phyloP scores from a whole-genome alignment of 2,113 vertebrate species.

The Bubo bubo region DNA sequence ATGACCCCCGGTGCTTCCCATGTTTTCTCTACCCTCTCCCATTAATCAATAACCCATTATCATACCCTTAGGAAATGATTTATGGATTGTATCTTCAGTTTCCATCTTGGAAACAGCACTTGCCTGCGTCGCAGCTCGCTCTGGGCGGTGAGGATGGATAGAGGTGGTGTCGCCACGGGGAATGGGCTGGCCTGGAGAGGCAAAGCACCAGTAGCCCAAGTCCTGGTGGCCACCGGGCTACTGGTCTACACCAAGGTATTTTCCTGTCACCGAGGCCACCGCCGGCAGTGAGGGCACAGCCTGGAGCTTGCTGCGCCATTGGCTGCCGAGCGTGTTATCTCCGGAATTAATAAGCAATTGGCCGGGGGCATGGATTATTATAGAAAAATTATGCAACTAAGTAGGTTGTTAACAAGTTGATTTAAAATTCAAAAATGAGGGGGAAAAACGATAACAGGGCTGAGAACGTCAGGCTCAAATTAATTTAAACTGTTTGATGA shows the following conservation, averaged over 20 bases:
- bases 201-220: background rate
- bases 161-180: background rate
- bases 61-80: slow-evolving; percentile 20
- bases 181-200: background rate
- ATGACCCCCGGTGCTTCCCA: background rate
- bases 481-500: slow-evolving; percentile 58
- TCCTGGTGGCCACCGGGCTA: fast-evolving
- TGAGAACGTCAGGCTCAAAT: slow-evolving; percentile 32
- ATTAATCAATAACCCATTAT: slow-evolving; percentile 60
- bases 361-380: slow-evolving; percentile 3
- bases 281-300: background rate
- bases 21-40: slow-evolving; percentile 7
- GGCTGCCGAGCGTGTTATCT: background rate
- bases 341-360: background rate
- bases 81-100: slow-evolving; percentile 26
- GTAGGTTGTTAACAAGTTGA: slow-evolving; percentile 60
- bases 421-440: slow-evolving; percentile 49
- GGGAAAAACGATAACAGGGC: background rate
- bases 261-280: background rate
- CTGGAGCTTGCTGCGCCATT: fast-evolving
- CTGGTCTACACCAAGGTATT: background rate
- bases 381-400: slow-evolving; percentile 43
- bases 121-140: background rate
- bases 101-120: slow-evolving; percentile 10
- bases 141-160: background rate